These are phyloP conservation scores for Aphodius sticticus DNA, from an alignment of 2,888 invertebrate species.

Conservation along the genomic window DNA sequence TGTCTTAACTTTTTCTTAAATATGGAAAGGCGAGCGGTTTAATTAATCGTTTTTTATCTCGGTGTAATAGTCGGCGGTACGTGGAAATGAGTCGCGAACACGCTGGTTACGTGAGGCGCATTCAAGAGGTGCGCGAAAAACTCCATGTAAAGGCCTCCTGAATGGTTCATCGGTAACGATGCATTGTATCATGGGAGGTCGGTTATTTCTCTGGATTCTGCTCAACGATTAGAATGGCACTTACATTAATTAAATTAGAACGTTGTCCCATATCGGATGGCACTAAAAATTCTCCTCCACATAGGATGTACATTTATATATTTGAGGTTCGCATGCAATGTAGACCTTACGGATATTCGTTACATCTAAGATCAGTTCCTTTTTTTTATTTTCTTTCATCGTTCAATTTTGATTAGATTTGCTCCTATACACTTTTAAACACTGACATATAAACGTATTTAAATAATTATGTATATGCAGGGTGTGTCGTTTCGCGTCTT, in stretches of 20 bases:
- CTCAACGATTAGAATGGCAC: constrained; percentile 13
- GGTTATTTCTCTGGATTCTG: background rate
- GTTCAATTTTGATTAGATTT: too few species aligned
- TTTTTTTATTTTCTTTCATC: too few species aligned
- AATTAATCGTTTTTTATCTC: background rate
- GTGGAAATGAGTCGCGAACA: background rate
- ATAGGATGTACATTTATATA: background rate
- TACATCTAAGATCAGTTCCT: too few species aligned
- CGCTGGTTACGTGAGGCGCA: background rate
- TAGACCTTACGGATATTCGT: background rate
- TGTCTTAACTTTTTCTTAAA: constrained; percentile 26
- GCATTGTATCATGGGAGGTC: constrained; percentile 13
- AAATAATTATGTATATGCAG: too few species aligned
- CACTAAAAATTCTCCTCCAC: background rate
- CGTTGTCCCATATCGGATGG: background rate
- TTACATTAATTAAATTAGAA: background rate
- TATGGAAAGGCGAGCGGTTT: constrained; percentile 15
- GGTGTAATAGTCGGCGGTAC: background rate
- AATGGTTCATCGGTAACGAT: background rate
- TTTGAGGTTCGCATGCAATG: constrained; percentile 8
- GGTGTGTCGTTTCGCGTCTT: too few species aligned
- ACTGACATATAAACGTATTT: too few species aligned
- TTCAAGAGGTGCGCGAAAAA: background rate
- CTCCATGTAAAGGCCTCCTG: background rate
- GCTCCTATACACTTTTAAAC: too few species aligned